Evolutionary conservation across 2,113 vertebrate species (phyloP).

Genomic region (Columba livia): DNA sequence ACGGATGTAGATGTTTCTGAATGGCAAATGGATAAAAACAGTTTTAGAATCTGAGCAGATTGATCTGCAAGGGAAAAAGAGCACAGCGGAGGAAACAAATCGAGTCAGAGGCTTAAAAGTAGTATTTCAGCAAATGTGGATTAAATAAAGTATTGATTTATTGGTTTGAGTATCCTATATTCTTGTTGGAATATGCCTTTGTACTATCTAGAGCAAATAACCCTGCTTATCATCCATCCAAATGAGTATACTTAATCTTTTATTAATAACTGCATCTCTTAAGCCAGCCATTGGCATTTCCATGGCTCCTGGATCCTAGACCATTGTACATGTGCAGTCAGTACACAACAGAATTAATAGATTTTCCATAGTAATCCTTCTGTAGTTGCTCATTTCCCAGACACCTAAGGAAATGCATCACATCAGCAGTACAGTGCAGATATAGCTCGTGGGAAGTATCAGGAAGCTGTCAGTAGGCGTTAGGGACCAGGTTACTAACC

Average conservation of each 20-base stretch:
- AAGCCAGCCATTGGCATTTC: conserved; percentile 1
- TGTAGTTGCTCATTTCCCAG: not conserved
- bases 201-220: not conserved
- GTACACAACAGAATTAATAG: not conserved
- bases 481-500: not conserved
- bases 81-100: not conserved
- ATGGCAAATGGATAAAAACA: not conserved
- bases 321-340: not conserved
- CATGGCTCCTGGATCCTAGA: not conserved
- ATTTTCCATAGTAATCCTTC: not conserved
- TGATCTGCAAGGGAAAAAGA: not conserved
- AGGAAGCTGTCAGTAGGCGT: not conserved
- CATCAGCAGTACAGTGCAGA: not conserved
- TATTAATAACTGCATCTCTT: not conserved
- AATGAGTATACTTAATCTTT: not conserved
- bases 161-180: not conserved
- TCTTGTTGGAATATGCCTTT: not conserved
- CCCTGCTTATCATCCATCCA: not conserved
- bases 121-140: not conserved
- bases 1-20: not conserved
- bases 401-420: not conserved
- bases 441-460: not conserved
- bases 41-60: not conserved
- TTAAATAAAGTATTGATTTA: not conserved
- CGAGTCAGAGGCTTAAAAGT: not conserved